Base-by-base conservation (phyloP, 2,113 vertebrate genomes). In the Tyrannus savana region DNA sequence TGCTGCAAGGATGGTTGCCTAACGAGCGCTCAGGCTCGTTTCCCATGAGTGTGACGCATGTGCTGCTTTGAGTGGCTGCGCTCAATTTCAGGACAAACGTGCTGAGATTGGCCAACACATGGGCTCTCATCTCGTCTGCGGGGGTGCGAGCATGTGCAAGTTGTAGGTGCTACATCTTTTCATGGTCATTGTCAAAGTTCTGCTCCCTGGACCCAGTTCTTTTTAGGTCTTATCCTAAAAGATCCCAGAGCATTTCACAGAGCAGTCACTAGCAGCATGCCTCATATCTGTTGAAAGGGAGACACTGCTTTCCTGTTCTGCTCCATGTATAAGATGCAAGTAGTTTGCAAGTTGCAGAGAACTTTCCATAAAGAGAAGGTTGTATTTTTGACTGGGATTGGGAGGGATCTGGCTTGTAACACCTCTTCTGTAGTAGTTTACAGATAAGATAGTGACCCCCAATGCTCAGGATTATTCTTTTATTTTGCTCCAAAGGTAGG, bases 31-130 rank as follows among this genome's bases (percentile, higher is more conserved):
- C 27, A 60, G 83, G 55, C 79, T 94, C 6, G 19, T 92, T 96
- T 96, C 94, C 96, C 94, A 64, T 72, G 90, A 74, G 75, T 6
- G 49, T 96, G 96, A 97, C 59, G 52, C 62, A 39, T 55, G 66
- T 94, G 68, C 67, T 84, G 59, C 84, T 67, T 62, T 63, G 73
- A 69, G 79, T 50, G 72, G 35, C n/a, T 22, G 18, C 44, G 39
- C 81, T 96, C 55, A 94, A 9, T 64, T 84, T 94, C 66, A 56
- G 87, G 68, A 63, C 37, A 62, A 35, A 63, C 0, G 14, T n/a
- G 53, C 77, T 69, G 76, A 31, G 87, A 74, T 30, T 52, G 66
- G 50, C 52, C 31, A n/a, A 1, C 30, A 5, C 3, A 0, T 58
- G 73, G 72, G 19, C 46, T 85, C 44, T 22, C 4, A 24, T 75